Conservation (phyloP, 2,888 invertebrate genomes). For the Seira sanloemensis region DNA sequence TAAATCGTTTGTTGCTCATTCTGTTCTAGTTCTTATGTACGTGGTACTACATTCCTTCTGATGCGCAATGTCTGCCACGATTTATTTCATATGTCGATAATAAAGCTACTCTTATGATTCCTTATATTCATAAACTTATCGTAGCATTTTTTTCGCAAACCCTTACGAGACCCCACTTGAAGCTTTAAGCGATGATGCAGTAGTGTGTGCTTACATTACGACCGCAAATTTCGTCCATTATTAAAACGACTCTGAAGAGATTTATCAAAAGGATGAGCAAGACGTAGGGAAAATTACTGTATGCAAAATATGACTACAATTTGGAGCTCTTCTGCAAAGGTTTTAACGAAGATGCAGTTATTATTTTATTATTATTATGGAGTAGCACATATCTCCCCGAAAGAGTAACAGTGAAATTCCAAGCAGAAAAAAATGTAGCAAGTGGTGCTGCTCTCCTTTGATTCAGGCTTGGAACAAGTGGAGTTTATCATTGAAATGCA, state of each 20-base stretch:
- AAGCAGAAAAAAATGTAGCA: no score
- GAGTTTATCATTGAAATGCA: not conserved
- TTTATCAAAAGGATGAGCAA: no score
- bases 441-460: no score
- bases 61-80: not conserved
- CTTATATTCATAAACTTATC: not conserved
- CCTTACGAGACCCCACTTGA: slow-evolving; percentile 7
- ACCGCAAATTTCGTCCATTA: not conserved
- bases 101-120: not conserved
- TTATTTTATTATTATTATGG: no score
- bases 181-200: no score
- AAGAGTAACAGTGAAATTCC: no score
- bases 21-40: not conserved
- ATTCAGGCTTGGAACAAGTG: slow-evolving; percentile 12
- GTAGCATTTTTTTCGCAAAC: slow-evolving; percentile 6
- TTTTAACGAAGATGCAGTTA: no score
- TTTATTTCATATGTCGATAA: slow-evolving; percentile 6
- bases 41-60: not conserved
- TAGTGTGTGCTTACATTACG: no score
- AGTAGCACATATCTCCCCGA: no score
- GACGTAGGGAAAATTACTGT: no score
- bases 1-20: slow-evolving; percentile 1
- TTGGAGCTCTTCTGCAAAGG: no score
- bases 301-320: no score
- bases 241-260: not conserved